Base-by-base conservation (phyloP, 2,113 vertebrate genomes). In the Anolis sagrei region DNA sequence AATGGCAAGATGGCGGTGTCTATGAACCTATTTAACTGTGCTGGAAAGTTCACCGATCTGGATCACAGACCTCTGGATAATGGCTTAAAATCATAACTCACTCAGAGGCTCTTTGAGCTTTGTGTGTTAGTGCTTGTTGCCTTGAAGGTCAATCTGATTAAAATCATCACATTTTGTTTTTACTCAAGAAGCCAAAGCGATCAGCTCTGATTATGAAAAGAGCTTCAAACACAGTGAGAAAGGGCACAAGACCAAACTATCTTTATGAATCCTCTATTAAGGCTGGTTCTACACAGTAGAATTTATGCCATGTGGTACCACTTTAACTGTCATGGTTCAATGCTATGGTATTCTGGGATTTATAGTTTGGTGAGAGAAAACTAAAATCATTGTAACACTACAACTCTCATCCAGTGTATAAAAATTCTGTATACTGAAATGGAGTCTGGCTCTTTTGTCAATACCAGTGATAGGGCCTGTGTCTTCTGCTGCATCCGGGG, bases 1-100 rank as follows among this genome's bases (percentile, higher is more conserved):
- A 90, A 91, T 93, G 94, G 95, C 93, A 95, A 94, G 94, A 94
- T 91, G 94, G 94, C 93, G 87, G 34, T 5, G 0, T 90, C 92
- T 93, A 64, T 0, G 76, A 90, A 93, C 84, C n/a, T 0, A 93
- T 90, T 87, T 62, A 91, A 58, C 14, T 16, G 21, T 86, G 66
- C 1, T 6, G 91, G 84, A 84, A 77, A 82, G 82, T 23, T 76
- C 44, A 61, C 80, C 76, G 83, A 36, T 70, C 18, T n/a, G 83
- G 88, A 90, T 83, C 58, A 66, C 84, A 90, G 84, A 84, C 90
- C 91, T 93, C 89, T 32, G 25, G 32, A 73, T 82, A 89, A 74
- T 87, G 62, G 80, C 64, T 87, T 85, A 82, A 44, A 11, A 48
- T 83, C 4, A 5, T 87, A 5, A 13, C 86, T n/a, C 19, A n/a